Evolutionary conservation across 1,140 invertebrate species (phyloP), one percentile per base, ranked within the genome.

Genomic region (Euwallacea fornicatus): DNA sequence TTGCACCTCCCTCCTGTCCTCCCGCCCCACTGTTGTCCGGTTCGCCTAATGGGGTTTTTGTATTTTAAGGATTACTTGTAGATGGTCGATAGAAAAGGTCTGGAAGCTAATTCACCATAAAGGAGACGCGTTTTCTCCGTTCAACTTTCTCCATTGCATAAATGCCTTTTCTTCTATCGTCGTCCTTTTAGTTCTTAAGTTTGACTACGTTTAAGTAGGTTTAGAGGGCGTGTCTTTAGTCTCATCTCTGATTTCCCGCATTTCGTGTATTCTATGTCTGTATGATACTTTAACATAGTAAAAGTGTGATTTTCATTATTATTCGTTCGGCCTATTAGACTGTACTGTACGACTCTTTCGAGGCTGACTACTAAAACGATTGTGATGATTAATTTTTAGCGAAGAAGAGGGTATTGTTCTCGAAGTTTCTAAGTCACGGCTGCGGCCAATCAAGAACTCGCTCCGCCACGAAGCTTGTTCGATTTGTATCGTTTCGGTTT

Each of bases 41-140:
- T 15, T 21, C 21, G 44, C 67, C 50, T 63, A 46, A 15, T 63
- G n/a, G 60, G 68, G 55, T 46, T 43, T 21, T 46, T 69, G 60
- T 42, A 69, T 58, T 53, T 61, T 61, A 69, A 69, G 67, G 67
- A 69, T 69, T 69, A 69, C 67, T 64, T n/a, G 58, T 69, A 69
- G 67, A 69, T 69, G 66, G 59, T 69, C 63, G 67, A 53, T 62
- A 53, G 59, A 63, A 69, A 69, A 69, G 67, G 67, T 61, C 46
- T 33, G 60, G 21, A 33, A 33, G 21, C 21, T 33, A 2, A 33
- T 33, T 33, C 21, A 33, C 1, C 21, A 4, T 33, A 33, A 33
- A 33, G 21, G 21, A 33, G 21, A 33, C 21, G 21, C 33, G 56
- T 11, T 13, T 59, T 10, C n/a, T 10, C 56, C 13, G 11, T 21